Evolutionary conservation across 2,888 invertebrate genomes (phyloP).

Genomic region (Polylopha cassiicola): DNA sequence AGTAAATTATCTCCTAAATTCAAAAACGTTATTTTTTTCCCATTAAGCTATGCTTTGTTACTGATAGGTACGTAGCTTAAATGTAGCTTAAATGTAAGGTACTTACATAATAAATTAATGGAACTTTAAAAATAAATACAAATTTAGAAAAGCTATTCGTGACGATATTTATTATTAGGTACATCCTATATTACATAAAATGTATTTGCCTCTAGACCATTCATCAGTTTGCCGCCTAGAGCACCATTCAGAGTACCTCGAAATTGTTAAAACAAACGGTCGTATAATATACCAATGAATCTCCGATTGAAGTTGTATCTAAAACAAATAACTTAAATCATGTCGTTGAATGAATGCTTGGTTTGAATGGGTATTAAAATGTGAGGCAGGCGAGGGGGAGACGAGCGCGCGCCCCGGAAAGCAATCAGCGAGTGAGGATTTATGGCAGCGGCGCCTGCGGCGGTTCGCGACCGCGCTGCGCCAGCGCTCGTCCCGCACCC

Average conservation of each 20-base stretch:
- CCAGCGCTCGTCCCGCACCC: slow-evolving; percentile 30
- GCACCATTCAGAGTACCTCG: slow-evolving; percentile 39
- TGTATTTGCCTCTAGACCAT: slow-evolving; percentile 33
- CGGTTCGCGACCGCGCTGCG: slow-evolving; percentile 31
- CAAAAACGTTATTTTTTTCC: too few species aligned
- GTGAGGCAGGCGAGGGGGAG: slow-evolving; percentile 36
- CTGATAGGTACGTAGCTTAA: too few species aligned
- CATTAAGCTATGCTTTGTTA: too few species aligned
- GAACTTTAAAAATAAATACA: slow-evolving; percentile 4
- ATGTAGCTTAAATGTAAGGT: too few species aligned
- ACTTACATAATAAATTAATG: too few species aligned
- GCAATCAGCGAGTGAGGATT: slow-evolving; percentile 65
- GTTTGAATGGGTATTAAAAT: slow-evolving; percentile 51
- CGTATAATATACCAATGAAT: slow-evolving; percentile 58
- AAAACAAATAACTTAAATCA: slow-evolving; percentile 68
- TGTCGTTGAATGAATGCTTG: slow-evolving; percentile 44
- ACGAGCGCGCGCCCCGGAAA: slow-evolving; percentile 38
- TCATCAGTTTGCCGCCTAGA: slow-evolving; percentile 40
- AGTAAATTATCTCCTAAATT: too few species aligned
- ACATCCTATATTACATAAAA: slow-evolving; percentile 35
- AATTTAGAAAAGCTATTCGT: slow-evolving; percentile 32
- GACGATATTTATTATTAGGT: slow-evolving; percentile 36
- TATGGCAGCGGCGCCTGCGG: slow-evolving; percentile 45
- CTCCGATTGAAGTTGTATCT: slow-evolving; percentile 52
- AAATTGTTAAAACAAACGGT: slow-evolving; percentile 50